Evolutionary conservation across 2,113 vertebrate species (phyloP).

Genomic region (Orycteropus afer): DNA sequence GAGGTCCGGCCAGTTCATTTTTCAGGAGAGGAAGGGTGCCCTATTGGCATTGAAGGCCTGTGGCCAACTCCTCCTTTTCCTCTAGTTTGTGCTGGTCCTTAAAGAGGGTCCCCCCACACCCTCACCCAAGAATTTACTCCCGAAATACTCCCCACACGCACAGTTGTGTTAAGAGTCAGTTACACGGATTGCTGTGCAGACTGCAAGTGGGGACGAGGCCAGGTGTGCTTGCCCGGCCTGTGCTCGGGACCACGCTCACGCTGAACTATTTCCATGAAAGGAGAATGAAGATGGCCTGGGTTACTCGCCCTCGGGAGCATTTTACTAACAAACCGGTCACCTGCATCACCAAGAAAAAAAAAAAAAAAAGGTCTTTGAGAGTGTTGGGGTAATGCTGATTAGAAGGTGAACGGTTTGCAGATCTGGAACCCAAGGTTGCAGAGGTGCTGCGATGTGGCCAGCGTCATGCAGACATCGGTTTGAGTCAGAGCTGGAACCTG

Average conservation of each 20-base stretch:
- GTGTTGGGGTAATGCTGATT: accelerated
- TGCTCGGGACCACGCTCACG: accelerated
- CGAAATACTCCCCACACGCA: accelerated
- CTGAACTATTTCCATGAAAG: accelerated
- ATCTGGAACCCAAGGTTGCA: background rate
- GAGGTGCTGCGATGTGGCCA: accelerated
- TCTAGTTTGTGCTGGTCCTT: background rate
- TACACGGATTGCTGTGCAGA: accelerated
- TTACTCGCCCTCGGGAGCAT: background rate
- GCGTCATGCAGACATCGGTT: accelerated
- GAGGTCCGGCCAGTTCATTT: background rate
- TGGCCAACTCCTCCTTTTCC: background rate
- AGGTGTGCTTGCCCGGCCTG: accelerated
- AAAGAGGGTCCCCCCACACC: background rate
- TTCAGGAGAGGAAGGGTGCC: background rate
- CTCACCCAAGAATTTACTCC: background rate
- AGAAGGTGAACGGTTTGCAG: background rate
- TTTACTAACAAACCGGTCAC: background rate
- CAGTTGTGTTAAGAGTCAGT: accelerated
- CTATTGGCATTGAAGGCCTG: background rate
- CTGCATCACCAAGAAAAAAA: background rate
- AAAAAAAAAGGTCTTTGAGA: background rate
- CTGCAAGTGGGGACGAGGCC: accelerated
- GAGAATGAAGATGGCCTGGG: no score
- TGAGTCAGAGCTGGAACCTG: accelerated